phyloP scores from a whole-genome alignment of 1,140 invertebrate species.

The Tetragnatha versicolor region DNA sequence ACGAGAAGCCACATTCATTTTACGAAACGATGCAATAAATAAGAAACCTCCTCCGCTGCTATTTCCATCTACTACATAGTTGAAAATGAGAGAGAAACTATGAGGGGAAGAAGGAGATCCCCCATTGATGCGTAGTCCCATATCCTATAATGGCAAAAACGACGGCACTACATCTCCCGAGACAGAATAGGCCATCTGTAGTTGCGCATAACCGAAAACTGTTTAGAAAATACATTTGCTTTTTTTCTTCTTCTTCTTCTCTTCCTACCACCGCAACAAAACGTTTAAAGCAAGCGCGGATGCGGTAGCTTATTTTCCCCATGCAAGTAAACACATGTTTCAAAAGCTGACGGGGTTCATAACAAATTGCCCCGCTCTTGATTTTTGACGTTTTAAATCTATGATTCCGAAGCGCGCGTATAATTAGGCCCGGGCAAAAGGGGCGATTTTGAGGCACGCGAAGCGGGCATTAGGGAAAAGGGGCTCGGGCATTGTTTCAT shows the following conservation, averaged over 20 bases:
- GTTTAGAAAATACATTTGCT: constrained; percentile 30
- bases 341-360: constrained; percentile 54
- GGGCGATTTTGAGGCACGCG: constrained; percentile 27
- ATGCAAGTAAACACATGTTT: constrained; percentile 49
- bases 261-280: constrained; percentile 10
- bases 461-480: constrained; percentile 49
- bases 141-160: too few relatives aligned
- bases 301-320: background rate
- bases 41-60: too few relatives aligned
- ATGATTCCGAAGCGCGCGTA: constrained; percentile 54
- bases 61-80: too few relatives aligned
- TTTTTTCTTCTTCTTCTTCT: constrained; percentile 4
- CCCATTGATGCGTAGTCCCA: too few relatives aligned
- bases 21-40: too few relatives aligned
- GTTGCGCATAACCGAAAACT: constrained; percentile 11
- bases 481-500: constrained; percentile 49
- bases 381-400: constrained; percentile 57
- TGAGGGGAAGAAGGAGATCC: too few relatives aligned
- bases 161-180: too few relatives aligned
- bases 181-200: constrained; percentile 16
- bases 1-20: too few relatives aligned
- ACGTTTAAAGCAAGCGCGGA: constrained; percentile 8
- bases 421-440: constrained; percentile 48
- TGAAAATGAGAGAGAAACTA: too few relatives aligned
- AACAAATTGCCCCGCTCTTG: constrained; percentile 55